These are phyloP conservation scores for Pocota personata DNA, from an alignment of 2,888 invertebrate genomes.

Conservation along the genomic window DNA sequence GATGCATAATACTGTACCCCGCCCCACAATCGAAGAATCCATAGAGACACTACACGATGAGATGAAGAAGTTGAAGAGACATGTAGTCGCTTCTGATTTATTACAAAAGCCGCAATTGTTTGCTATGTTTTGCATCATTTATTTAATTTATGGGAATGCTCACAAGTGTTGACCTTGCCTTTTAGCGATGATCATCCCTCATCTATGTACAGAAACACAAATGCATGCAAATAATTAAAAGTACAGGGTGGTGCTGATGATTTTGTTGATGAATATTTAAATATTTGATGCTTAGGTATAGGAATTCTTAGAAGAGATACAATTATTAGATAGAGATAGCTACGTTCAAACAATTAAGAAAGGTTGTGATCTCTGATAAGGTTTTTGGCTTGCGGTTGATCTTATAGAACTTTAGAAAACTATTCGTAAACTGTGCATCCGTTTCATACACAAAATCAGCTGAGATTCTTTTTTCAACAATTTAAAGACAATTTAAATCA, in stretches of 20 bases:
- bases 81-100: slow-evolving; percentile 67
- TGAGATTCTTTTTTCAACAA: too few species aligned
- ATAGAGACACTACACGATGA: slow-evolving; percentile 25
- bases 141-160: slow-evolving; percentile 71
- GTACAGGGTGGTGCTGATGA: not conserved
- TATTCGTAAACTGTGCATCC: too few species aligned
- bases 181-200: slow-evolving; percentile 55
- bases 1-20: slow-evolving; percentile 14
- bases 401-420: too few species aligned
- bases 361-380: too few species aligned
- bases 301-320: too few species aligned
- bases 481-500: too few species aligned
- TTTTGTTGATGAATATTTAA: not conserved
- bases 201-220: slow-evolving; percentile 22
- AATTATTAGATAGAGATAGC: too few species aligned
- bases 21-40: slow-evolving; percentile 24
- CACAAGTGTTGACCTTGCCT: slow-evolving; percentile 71
- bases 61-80: slow-evolving; percentile 35
- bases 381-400: too few species aligned
- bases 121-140: slow-evolving; percentile 71
- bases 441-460: too few species aligned
- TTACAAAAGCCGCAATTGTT: slow-evolving; percentile 71
- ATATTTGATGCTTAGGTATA: too few species aligned
- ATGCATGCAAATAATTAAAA: slow-evolving; percentile 23
- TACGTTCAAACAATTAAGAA: too few species aligned